Conservation (phyloP, 2,113 vertebrate genomes). For the Cyanoramphus novaezelandiae region DNA sequence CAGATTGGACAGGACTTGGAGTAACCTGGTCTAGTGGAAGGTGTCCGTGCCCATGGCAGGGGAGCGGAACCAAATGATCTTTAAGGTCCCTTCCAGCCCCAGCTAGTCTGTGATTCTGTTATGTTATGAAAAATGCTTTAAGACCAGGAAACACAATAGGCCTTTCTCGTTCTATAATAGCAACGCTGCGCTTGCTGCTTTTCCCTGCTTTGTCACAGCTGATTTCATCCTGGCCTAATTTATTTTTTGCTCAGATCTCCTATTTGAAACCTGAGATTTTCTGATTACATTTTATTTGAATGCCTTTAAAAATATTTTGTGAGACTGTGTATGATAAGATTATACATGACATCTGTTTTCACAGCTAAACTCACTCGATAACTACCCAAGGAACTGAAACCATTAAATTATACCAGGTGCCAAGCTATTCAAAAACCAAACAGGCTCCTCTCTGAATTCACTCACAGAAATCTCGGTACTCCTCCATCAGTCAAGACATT, state of each 20-base stretch:
- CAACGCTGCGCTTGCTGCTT: background rate
- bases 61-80: background rate
- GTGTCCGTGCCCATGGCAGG: background rate
- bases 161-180: background rate
- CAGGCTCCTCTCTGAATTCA: background rate
- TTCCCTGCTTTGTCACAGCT: background rate
- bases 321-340: background rate
- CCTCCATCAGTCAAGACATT: background rate
- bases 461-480: background rate
- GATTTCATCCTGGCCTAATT: background rate
- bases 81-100: background rate
- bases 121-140: background rate
- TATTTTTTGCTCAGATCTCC: background rate
- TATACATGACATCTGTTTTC: background rate
- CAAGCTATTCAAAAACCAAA: background rate
- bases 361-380: background rate
- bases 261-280: background rate
- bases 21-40: background rate
- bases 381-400: slow-evolving; percentile 13
- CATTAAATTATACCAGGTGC: slow-evolving; percentile 33
- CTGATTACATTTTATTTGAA: background rate
- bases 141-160: background rate
- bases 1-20: background rate
- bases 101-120: background rate
- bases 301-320: background rate